Percentiles rank a stretch among this genome's conserved stretches.
Evolutionary conservation across 2,797 vertebrate genomes (phyloP).

Genomic region (Siniperca scherzeri): DNA sequence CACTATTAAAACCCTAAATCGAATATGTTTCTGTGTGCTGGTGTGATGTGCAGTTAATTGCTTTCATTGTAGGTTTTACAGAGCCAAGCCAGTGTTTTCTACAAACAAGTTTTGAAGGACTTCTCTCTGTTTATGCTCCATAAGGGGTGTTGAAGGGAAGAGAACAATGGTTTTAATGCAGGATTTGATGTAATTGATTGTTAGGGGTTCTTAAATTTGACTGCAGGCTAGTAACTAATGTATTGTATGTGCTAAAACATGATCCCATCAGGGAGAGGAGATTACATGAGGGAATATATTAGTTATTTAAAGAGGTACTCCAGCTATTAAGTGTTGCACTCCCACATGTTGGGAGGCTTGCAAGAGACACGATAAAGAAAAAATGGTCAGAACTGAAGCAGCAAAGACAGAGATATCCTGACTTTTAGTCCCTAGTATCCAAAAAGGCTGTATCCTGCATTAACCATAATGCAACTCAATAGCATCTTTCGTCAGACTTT

Average conservation of each 20-base stretch:
- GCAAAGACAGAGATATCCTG: not conserved
- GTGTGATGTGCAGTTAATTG: constrained; percentile 77
- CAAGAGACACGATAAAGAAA: not conserved
- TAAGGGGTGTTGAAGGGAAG: constrained; percentile 54
- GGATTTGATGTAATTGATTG: constrained; percentile 69
- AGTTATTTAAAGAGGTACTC: constrained; percentile 11
- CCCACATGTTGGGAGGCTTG: not conserved
- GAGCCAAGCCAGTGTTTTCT: constrained; percentile 69
- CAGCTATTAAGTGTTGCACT: not conserved
- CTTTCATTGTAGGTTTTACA: constrained; percentile 73
- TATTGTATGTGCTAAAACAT: constrained; percentile 40
- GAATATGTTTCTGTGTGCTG: constrained; percentile 59
- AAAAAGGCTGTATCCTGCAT: constrained; percentile 4
- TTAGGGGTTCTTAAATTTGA: constrained; percentile 60
- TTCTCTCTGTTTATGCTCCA: constrained; percentile 64
- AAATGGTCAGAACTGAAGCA: not conserved
- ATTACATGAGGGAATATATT: not conserved
- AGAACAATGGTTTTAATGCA: constrained; percentile 62
- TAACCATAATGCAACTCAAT: constrained; percentile 8
- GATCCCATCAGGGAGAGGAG: constrained; percentile 24
- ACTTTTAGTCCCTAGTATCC: not conserved
- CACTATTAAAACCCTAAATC: constrained; percentile 60
- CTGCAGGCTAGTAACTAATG: constrained; percentile 43
- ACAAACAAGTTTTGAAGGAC: constrained; percentile 65
- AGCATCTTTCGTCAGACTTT: not conserved